Conservation (phyloP, 2,797 vertebrate genomes). For the Sebastes reedi region DNA sequence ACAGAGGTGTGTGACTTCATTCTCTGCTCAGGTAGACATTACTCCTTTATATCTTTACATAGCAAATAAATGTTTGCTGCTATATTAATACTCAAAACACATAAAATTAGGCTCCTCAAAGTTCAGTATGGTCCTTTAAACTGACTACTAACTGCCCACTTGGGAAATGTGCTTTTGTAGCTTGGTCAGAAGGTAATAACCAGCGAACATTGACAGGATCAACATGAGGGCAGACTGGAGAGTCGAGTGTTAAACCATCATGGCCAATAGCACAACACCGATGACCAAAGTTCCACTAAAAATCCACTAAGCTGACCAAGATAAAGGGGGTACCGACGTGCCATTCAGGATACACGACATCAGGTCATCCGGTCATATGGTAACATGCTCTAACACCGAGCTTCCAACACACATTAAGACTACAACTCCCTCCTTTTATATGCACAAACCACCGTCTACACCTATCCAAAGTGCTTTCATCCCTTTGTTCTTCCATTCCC, state of each 20-base stretch:
- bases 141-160: background rate
- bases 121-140: background rate
- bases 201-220: conserved; percentile 50
- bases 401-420: conserved; percentile 48
- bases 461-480: conserved; percentile 64
- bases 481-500: conserved; percentile 45
- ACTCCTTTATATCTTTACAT: too few relatives aligned
- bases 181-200: conserved; percentile 58
- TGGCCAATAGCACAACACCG: conserved; percentile 61
- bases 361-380: conserved; percentile 20
- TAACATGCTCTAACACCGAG: conserved; percentile 25
- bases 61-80: too few relatives aligned
- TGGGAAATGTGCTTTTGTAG: conserved; percentile 29
- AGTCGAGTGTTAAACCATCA: conserved; percentile 52
- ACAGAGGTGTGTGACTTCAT: too few relatives aligned
- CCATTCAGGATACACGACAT: conserved; percentile 24
- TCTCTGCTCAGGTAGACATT: too few relatives aligned
- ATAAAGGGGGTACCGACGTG: conserved; percentile 24
- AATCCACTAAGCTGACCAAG: conserved; percentile 51
- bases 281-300: conserved; percentile 57
- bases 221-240: conserved; percentile 56
- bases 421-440: conserved; percentile 47
- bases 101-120: background rate
- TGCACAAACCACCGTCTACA: conserved; percentile 43
- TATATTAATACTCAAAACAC: background rate